Percentiles rank a stretch among this genome's conserved stretches.
phyloP scores from a whole-genome alignment of 2,113 vertebrate genomes.

The rabbit (Oryctolagus cuniculus) region mOryCun1.1 NC_091433.1:105083501-105084000 shows the following conservation, averaged over 20 bases:
- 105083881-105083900: not conserved
- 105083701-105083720: not conserved
- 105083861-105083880: too few relatives aligned
- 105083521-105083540: not conserved
- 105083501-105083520: not conserved
- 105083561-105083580: not conserved
- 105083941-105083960: not conserved
- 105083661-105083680: not conserved
- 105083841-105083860: not conserved
- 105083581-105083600: not conserved
- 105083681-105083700: not conserved
- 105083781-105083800: rapidly evolving
- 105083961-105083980: not conserved
- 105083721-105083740: too few relatives aligned
- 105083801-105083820: rapidly evolving
- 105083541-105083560: not conserved
- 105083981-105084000: not conserved
- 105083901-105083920: not conserved
- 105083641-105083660: not conserved
- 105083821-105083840: not conserved
- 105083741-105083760: not conserved
- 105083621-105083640: rapidly evolving
- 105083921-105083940: not conserved
- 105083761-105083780: not conserved
- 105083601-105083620: not conserved